phyloP scores from a whole-genome alignment of 2,113 vertebrate species.

The Pantherophis guttatus region DNA sequence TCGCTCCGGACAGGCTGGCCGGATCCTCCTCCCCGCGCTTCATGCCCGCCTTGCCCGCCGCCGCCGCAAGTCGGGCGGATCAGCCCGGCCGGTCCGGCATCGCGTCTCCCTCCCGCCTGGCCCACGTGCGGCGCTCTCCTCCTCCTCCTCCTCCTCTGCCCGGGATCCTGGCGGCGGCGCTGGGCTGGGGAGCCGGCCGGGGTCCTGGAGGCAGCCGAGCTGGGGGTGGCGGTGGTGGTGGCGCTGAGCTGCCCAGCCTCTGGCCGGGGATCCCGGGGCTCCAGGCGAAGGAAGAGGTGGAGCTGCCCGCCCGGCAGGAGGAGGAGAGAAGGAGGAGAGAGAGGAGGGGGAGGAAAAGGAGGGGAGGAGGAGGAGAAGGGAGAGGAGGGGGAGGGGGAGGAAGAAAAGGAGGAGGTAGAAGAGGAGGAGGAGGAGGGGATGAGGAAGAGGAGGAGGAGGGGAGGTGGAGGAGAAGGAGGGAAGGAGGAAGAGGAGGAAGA shows the following conservation, averaged over 20 bases:
- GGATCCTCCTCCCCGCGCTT: neutral
- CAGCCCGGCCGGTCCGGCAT: neutral
- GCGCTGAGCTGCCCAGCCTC: neutral
- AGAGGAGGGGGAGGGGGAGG: no score
- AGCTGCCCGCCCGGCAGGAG: neutral
- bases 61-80: neutral
- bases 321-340: neutral
- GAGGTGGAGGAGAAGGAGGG: no score
- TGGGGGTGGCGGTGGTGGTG: no score
- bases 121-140: neutral
- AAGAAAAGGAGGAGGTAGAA: no score
- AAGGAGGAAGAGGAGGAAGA: no score
- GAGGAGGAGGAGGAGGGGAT: no score
- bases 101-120: neutral
- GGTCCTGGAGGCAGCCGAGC: neutral
- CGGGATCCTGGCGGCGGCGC: neutral
- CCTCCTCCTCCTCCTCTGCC: neutral
- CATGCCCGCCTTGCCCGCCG: neutral
- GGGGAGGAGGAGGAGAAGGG: no score
- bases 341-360: rapidly evolving
- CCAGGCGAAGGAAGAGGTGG: neutral
- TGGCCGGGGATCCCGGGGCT: neutral
- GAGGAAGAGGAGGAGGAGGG: no score
- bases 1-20: neutral
- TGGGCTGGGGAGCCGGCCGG: neutral